These are phyloP conservation scores for Acanthurus leucopareius DNA, from an alignment of 2,797 vertebrate genomes.

Conservation along the genomic window DNA sequence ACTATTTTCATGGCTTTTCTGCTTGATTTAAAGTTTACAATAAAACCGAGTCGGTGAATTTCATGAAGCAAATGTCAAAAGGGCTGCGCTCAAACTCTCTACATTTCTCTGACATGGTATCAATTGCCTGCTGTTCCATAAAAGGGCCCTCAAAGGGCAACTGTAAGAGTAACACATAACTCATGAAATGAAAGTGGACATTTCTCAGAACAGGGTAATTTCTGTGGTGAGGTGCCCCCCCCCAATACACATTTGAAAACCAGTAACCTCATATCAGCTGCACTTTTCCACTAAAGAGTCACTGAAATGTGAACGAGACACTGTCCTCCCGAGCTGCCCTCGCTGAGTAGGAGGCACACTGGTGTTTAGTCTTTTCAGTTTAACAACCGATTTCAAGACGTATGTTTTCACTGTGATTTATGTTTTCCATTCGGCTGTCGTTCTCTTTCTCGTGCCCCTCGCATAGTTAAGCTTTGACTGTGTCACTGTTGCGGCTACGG, in stretches of 20 bases:
- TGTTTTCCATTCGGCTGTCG: constrained; percentile 25
- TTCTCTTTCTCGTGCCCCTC: constrained; percentile 8
- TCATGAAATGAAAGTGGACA: constrained; percentile 64
- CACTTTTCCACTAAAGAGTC: constrained; percentile 56
- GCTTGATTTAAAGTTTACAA: constrained; percentile 60
- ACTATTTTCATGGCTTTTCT: constrained; percentile 52
- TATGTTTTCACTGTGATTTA: constrained; percentile 39
- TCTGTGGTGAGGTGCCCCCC: constrained; percentile 57
- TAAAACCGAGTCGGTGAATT: constrained; percentile 54
- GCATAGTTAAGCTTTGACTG: neutral
- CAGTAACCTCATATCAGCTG: constrained; percentile 60
- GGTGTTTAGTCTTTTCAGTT: constrained; percentile 25
- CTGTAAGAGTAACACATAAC: constrained; percentile 53
- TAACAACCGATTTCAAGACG: constrained; percentile 32
- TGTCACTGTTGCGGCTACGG: neutral
- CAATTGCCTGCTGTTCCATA: constrained; percentile 37
- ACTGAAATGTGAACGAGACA: constrained; percentile 46
- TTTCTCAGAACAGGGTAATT: constrained; percentile 57
- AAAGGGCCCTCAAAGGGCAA: constrained; percentile 44
- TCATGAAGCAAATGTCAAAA: constrained; percentile 56
- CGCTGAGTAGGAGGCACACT: constrained; percentile 10
- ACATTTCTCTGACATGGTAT: constrained; percentile 53
- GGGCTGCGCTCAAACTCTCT: constrained; percentile 32
- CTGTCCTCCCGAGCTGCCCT: constrained; percentile 13
- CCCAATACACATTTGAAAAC: constrained; percentile 44